Percentiles rank a stretch among this genome's conserved stretches.
These are phyloP conservation scores for Vandiemenella viatica DNA, from an alignment of 2,888 invertebrate species.

Conservation along the genomic window DNA sequence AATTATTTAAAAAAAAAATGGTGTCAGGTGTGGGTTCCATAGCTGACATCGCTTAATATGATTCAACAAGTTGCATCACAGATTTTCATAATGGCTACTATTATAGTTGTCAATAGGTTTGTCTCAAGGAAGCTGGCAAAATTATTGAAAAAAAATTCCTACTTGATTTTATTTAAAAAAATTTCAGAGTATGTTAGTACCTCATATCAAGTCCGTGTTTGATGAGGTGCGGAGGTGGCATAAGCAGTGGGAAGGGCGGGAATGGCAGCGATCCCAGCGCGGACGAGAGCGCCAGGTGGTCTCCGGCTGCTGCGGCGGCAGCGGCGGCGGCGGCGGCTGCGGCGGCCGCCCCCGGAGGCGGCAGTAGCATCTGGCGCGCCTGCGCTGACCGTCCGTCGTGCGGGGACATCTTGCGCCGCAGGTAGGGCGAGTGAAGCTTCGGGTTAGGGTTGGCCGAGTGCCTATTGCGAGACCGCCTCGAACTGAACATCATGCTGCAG, in stretches of 20 bases:
- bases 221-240: conserved; percentile 29
- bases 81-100: no score
- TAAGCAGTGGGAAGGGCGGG: conserved; percentile 57
- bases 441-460: conserved; percentile 98
- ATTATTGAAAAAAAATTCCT: no score
- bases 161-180: no score
- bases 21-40: no score
- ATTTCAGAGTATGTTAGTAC: no score
- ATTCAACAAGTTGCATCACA: no score
- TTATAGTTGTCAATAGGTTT: no score
- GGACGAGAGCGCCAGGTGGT: conserved; percentile 38
- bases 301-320: conserved; percentile 37
- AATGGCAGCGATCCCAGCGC: conserved; percentile 59
- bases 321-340: no score
- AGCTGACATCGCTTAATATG: no score
- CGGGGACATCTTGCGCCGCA: conserved; percentile 84
- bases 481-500: conserved; percentile 99
- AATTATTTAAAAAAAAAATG: no score
- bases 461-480: conserved; percentile 83
- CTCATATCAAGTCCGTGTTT: conserved; percentile 47
- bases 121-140: no score
- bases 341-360: no score
- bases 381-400: conserved; percentile 84
- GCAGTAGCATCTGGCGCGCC: conserved; percentile 56
- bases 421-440: conserved; percentile 88